Percentiles rank a stretch among this genome's conserved stretches.
Conservation (phyloP, 2,113 vertebrate species). For the Heterotis niloticus region DNA sequence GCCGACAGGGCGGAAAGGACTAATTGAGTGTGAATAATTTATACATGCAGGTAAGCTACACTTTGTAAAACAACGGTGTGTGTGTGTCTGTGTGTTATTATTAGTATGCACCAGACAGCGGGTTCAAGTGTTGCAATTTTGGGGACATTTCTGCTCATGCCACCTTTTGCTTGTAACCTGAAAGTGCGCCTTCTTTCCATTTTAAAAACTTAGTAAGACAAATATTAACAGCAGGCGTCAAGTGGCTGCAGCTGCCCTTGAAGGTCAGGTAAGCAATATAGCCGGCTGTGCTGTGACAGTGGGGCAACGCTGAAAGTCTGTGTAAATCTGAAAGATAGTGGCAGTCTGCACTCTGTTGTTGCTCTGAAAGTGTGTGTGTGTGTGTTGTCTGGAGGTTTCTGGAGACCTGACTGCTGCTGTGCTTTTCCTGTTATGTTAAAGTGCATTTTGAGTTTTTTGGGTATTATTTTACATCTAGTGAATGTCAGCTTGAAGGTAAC, state of each 20-base stretch:
- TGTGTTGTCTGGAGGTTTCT: neutral
- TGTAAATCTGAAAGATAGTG: neutral
- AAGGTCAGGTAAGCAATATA: neutral
- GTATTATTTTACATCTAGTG: too few species aligned
- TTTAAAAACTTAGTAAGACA: too few species aligned
- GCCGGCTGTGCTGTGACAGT: too few species aligned
- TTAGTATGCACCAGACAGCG: too few species aligned
- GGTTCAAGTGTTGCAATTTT: neutral
- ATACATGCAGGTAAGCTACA: neutral
- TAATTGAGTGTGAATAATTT: conserved; percentile 9
- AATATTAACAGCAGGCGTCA: neutral
- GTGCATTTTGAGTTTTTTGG: too few species aligned
- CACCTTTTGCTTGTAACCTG: too few species aligned
- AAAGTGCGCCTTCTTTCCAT: too few species aligned
- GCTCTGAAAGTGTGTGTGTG: neutral
- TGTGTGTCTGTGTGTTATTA: too few species aligned
- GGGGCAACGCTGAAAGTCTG: neutral
- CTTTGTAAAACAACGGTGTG: neutral
- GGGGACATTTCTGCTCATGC: too few species aligned
- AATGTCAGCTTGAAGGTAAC: too few species aligned
- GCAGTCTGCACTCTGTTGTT: neutral
- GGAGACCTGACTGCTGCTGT: conserved; percentile 17
- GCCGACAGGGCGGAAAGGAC: neutral
- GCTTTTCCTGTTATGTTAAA: neutral
- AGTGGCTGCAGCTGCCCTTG: neutral